These are phyloP conservation scores for Paradoxurus hermaphroditus DNA, from an alignment of 2,113 vertebrate species.

Conservation along the genomic window DNA sequence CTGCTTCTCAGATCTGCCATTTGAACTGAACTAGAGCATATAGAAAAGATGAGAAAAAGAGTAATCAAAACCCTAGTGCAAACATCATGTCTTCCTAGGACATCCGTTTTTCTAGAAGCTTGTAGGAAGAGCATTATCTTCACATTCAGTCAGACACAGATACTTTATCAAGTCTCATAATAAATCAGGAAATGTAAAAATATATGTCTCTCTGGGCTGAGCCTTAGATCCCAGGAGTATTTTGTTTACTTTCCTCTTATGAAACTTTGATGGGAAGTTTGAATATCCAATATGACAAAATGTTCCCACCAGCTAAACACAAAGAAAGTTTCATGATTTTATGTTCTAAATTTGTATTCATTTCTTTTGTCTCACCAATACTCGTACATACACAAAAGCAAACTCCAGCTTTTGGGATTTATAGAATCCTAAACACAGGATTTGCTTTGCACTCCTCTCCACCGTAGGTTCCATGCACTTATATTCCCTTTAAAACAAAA, in stretches of 20 bases:
- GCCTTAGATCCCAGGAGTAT: neutral
- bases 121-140: neutral
- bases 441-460: neutral
- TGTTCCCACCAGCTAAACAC: neutral
- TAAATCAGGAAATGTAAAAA: slow-evolving; percentile 4
- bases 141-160: neutral
- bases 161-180: neutral
- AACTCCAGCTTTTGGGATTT: neutral
- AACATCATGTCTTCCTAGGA: neutral
- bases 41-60: neutral
- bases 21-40: neutral
- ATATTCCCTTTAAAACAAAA: neutral
- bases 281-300: neutral
- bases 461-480: neutral
- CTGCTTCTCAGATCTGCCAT: neutral
- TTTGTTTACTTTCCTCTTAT: neutral
- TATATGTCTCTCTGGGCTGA: neutral
- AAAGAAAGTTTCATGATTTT: neutral
- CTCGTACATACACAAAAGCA: neutral
- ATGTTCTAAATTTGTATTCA: neutral
- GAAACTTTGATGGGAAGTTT: neutral
- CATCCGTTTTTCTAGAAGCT: neutral
- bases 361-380: neutral
- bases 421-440: neutral
- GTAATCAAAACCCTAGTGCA: neutral